Evolutionary conservation across 2,888 invertebrate genomes (phyloP).

Genomic region (Andrena flavipes): DNA sequence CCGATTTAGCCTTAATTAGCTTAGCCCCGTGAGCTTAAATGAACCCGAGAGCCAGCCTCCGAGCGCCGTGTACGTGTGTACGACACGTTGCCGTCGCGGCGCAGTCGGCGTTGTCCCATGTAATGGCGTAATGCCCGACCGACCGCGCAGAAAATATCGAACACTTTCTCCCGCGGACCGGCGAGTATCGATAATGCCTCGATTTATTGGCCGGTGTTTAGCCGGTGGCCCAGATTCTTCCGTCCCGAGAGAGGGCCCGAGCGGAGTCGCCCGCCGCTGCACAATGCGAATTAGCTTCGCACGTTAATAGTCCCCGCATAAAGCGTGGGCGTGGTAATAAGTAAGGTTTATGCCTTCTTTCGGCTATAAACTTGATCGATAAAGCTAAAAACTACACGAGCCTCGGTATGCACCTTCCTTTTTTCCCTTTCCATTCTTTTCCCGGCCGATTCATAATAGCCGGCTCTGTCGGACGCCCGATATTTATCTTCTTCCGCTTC

Average conservation of each 20-base stretch:
- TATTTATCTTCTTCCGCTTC: slow-evolving; percentile 56
- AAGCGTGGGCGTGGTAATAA: slow-evolving; percentile 70
- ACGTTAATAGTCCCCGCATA: slow-evolving; percentile 68
- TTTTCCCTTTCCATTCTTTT: background rate
- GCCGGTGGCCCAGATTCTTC: slow-evolving; percentile 77
- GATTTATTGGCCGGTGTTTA: slow-evolving; percentile 75
- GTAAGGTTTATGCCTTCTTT: slow-evolving; percentile 64
- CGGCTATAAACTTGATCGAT: slow-evolving; percentile 64
- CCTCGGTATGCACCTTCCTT: slow-evolving; percentile 13
- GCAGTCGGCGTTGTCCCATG: slow-evolving; percentile 36
- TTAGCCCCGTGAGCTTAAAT: slow-evolving; percentile 65
- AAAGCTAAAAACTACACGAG: slow-evolving; percentile 51
- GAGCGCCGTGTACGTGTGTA: slow-evolving; percentile 1
- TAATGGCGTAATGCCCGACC: slow-evolving; percentile 61
- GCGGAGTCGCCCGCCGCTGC: slow-evolving; percentile 35
- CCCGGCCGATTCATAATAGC: slow-evolving; percentile 22
- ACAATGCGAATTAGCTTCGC: slow-evolving; percentile 70
- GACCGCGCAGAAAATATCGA: slow-evolving; percentile 65
- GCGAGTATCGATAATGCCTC: slow-evolving; percentile 75
- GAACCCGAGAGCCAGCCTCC: too few species aligned
- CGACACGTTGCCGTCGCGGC: background rate
- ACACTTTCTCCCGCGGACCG: slow-evolving; percentile 71
- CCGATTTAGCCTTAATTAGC: slow-evolving; percentile 76
- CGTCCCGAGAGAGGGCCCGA: slow-evolving; percentile 14
- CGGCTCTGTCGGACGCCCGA: slow-evolving; percentile 34